A percentile compares a stretch with the other conserved stretches of the same genome.
These are phyloP conservation scores for Callaeas wilsoni DNA, from an alignment of 2,113 vertebrate species.

Conservation along the genomic window DNA sequence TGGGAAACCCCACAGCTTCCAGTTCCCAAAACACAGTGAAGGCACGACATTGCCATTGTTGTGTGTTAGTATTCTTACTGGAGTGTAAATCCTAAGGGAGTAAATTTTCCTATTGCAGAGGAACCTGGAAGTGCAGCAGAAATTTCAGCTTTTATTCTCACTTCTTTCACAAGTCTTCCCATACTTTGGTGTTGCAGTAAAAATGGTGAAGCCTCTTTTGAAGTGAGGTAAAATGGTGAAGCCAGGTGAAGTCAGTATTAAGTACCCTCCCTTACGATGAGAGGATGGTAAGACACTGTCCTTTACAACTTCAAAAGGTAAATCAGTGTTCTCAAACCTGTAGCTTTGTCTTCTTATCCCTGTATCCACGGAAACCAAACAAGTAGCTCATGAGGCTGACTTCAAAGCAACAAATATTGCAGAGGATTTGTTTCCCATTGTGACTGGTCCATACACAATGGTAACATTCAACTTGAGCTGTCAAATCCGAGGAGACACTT, in stretches of 20 bases:
- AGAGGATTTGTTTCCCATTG: background rate
- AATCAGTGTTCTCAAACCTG: background rate
- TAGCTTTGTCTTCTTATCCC: background rate
- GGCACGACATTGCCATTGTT: background rate
- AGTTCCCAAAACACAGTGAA: conserved; percentile 17
- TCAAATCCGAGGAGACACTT: background rate
- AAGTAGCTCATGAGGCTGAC: background rate
- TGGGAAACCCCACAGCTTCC: conserved; percentile 5
- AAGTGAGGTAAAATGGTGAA: background rate
- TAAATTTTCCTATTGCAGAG: background rate
- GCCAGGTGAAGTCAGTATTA: background rate
- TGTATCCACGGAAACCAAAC: background rate
- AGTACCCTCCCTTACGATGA: background rate
- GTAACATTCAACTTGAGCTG: background rate
- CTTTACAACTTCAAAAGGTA: background rate
- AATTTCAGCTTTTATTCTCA: background rate
- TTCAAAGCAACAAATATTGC: background rate
- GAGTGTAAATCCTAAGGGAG: background rate
- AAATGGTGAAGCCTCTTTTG: background rate
- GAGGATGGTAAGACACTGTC: background rate
- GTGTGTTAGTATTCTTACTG: background rate
- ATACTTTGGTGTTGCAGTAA: background rate
- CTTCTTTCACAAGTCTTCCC: background rate
- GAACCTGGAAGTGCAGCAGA: background rate
- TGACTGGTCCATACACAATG: background rate